phyloP scores from a whole-genome alignment of 2,797 vertebrate species.

The Myiothlypis chrysogaster region DNA sequence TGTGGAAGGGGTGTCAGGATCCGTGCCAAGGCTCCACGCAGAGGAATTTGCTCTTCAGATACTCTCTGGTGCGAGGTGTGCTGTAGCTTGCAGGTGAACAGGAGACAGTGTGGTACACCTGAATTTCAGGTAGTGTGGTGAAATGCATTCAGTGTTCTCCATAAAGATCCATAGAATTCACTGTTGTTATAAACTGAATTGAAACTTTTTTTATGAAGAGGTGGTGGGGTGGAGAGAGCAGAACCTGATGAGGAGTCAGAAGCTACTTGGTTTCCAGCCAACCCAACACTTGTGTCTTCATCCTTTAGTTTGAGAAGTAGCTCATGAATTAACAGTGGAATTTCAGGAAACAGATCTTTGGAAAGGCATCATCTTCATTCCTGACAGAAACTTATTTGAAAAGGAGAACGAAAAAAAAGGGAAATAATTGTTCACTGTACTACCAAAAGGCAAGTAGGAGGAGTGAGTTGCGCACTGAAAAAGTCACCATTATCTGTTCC shows the following conservation, averaged over 20 bases:
- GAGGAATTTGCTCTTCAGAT: constrained; percentile 32
- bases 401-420: constrained; percentile 29
- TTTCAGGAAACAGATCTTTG: constrained; percentile 28
- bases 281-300: neutral
- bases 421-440: constrained; percentile 15
- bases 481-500: constrained; percentile 11
- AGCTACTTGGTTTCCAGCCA: constrained; percentile 33
- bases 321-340: constrained; percentile 5
- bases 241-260: neutral
- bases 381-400: constrained; percentile 10
- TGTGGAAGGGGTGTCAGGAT: neutral
- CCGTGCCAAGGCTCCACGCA: neutral
- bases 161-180: constrained; percentile 40
- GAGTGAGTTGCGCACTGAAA: constrained; percentile 30
- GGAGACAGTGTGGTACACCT: neutral
- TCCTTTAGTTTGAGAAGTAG: constrained; percentile 29
- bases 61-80: neutral
- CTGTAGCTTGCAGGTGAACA: constrained; percentile 41
- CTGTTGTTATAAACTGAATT: constrained; percentile 40
- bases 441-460: constrained; percentile 19
- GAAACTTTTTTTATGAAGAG: constrained; percentile 51
- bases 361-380: constrained; percentile 42
- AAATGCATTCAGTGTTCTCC: constrained; percentile 39
- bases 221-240: constrained; percentile 40
- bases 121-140: constrained; percentile 23